Evolutionary conservation across 2,797 vertebrate genomes (phyloP).

Genomic region (Danio jaintianensis): DNA sequence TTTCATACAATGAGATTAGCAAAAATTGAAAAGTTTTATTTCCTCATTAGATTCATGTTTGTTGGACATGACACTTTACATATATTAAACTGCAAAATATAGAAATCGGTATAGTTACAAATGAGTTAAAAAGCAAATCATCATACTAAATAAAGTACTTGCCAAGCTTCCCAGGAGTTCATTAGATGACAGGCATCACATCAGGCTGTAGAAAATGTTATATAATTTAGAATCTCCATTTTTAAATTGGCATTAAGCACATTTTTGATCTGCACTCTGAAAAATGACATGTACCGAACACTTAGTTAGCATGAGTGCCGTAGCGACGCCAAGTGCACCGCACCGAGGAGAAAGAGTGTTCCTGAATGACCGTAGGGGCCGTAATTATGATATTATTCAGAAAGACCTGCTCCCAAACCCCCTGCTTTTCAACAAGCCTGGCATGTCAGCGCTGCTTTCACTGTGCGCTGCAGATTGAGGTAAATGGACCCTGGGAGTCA

Average conservation of each 20-base stretch:
- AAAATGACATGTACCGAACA: not conserved
- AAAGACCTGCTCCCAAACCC: slow-evolving; percentile 13
- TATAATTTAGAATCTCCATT: not conserved
- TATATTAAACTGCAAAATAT: too few relatives aligned
- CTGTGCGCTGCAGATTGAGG: not conserved
- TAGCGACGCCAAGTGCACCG: not conserved
- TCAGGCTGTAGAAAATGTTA: not conserved
- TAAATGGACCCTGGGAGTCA: slow-evolving; percentile 36
- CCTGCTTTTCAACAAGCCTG: slow-evolving; percentile 22
- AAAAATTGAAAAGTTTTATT: too few relatives aligned
- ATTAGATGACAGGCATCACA: not conserved
- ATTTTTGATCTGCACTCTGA: not conserved
- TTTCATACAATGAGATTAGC: too few relatives aligned
- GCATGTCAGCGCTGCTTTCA: slow-evolving; percentile 18
- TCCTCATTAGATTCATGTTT: too few relatives aligned
- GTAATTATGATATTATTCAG: slow-evolving; percentile 57
- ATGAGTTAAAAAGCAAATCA: not conserved
- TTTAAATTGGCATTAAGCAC: not conserved
- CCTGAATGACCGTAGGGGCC: slow-evolving; percentile 30
- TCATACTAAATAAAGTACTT: not conserved
- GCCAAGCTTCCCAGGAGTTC: not conserved
- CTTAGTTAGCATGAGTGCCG: not conserved
- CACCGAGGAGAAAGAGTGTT: slow-evolving; percentile 20
- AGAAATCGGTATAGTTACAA: too few relatives aligned
- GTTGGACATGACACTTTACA: too few relatives aligned